Percentiles rank a stretch among this genome's conserved stretches.
phyloP scores from a whole-genome alignment of 2,888 invertebrate species.

The Halictus ligatus region DNA sequence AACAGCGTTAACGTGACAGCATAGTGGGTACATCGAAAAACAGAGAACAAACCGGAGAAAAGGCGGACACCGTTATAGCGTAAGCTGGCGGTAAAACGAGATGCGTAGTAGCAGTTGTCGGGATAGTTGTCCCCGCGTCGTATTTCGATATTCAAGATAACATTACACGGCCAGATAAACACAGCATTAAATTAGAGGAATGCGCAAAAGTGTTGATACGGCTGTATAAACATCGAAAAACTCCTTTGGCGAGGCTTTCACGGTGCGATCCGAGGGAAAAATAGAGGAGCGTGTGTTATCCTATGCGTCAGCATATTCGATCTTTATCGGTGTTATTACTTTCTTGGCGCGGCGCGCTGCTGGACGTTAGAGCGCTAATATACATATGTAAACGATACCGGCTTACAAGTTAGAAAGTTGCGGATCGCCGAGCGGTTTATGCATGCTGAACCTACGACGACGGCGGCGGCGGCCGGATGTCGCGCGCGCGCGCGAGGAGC shows the following conservation, averaged over 20 bases:
- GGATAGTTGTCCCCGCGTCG: neutral
- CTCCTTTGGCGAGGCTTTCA: neutral
- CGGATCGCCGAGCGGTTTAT: neutral
- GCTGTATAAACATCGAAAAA: neutral
- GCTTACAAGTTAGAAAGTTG: constrained; percentile 15
- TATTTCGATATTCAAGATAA: neutral
- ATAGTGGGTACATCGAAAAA: neutral
- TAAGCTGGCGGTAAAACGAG: neutral
- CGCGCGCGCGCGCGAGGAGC: neutral
- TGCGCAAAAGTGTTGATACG: neutral
- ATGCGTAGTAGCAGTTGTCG: neutral
- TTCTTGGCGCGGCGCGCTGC: neutral
- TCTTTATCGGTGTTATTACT: constrained; percentile 2
- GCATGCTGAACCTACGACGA: neutral
- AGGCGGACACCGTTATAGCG: neutral
- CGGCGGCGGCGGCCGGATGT: constrained; percentile 7
- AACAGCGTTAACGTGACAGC: neutral
- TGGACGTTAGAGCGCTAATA: neutral
- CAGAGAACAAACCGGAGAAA: neutral
- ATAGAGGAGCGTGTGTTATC: neutral
- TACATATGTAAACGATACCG: constrained; percentile 7
- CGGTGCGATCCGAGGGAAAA: neutral
- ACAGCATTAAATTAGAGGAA: neutral
- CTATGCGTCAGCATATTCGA: neutral
- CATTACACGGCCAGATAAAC: neutral